Conservation (phyloP, 2,888 invertebrate genomes). For the Coelopa pilipes region DNA sequence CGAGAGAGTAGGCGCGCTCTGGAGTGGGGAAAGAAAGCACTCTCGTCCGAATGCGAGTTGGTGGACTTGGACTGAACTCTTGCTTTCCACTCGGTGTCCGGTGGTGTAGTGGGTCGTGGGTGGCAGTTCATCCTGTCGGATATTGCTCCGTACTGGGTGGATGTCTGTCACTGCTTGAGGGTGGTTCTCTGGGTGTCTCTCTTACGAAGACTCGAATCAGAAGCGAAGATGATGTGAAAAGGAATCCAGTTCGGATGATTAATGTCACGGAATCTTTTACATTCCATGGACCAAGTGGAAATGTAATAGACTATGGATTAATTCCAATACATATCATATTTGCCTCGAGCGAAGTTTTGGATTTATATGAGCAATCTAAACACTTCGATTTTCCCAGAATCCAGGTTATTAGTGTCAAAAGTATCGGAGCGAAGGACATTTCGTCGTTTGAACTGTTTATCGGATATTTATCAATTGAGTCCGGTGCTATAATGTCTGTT, state of each 20-base stretch:
- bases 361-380: too few relatives aligned
- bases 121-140: constrained; percentile 44
- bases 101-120: constrained; percentile 44
- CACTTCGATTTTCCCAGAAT: too few relatives aligned
- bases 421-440: too few relatives aligned
- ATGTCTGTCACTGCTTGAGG: constrained; percentile 50
- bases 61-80: background rate
- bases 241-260: constrained; percentile 21
- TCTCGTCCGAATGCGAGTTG: background rate
- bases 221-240: constrained; percentile 45
- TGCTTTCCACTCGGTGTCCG: too few relatives aligned
- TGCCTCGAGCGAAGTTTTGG: too few relatives aligned
- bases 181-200: constrained; percentile 46
- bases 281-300: background rate
- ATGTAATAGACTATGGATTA: too few relatives aligned
- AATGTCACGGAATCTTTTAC: constrained; percentile 32
- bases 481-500: too few relatives aligned
- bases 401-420: too few relatives aligned
- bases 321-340: too few relatives aligned
- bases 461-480: too few relatives aligned
- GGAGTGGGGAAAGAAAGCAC: background rate
- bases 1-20: background rate
- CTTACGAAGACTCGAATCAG: constrained; percentile 26
- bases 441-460: too few relatives aligned
- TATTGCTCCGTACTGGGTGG: constrained; percentile 13